phyloP scores from a whole-genome alignment of 2,888 invertebrate genomes.

The Orthonevra nobilis region DNA sequence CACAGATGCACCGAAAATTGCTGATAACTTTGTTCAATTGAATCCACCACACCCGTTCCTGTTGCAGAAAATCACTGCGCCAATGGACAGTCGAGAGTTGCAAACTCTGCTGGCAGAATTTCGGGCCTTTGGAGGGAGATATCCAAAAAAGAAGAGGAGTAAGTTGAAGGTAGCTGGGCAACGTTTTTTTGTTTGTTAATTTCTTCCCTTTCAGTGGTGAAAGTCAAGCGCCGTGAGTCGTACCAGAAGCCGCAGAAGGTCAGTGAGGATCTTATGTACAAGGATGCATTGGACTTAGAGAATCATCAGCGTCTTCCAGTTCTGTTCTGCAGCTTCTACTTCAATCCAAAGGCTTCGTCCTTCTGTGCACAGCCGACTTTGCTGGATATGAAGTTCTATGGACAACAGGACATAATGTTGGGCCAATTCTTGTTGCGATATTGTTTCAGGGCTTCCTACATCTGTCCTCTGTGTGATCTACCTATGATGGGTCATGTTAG shows the following conservation, averaged over 20 bases:
- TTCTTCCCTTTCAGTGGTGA: constrained; percentile 73
- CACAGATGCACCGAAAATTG: constrained; percentile 67
- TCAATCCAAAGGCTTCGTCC: constrained; percentile 78
- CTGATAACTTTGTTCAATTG: constrained; percentile 74
- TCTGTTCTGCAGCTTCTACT: constrained; percentile 88
- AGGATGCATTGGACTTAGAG: constrained; percentile 88
- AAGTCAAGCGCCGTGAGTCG: constrained; percentile 74
- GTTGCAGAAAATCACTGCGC: constrained; percentile 84
- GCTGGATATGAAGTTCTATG: constrained; percentile 94
- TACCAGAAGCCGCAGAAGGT: constrained; percentile 76
- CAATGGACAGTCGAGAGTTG: constrained; percentile 84
- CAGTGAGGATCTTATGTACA: constrained; percentile 76
- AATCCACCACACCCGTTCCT: constrained; percentile 88
- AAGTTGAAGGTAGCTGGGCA: constrained; percentile 42
- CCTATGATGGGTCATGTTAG: constrained; percentile 94
- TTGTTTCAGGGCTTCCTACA: constrained; percentile 92
- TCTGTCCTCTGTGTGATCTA: constrained; percentile 89
- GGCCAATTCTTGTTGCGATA: constrained; percentile 96
- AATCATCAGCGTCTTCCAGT: constrained; percentile 94
- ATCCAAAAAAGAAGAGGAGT: constrained; percentile 79
- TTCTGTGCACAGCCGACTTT: constrained; percentile 79
- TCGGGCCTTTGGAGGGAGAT: constrained; percentile 90
- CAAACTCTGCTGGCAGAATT: constrained; percentile 90
- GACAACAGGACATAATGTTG: constrained; percentile 95
- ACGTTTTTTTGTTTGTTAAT: too few relatives aligned